Evolutionary conservation across 2,113 vertebrate genomes (phyloP), one percentile per base, ranked within the genome.

Genomic region (Rhinolophus sinicus): DNA sequence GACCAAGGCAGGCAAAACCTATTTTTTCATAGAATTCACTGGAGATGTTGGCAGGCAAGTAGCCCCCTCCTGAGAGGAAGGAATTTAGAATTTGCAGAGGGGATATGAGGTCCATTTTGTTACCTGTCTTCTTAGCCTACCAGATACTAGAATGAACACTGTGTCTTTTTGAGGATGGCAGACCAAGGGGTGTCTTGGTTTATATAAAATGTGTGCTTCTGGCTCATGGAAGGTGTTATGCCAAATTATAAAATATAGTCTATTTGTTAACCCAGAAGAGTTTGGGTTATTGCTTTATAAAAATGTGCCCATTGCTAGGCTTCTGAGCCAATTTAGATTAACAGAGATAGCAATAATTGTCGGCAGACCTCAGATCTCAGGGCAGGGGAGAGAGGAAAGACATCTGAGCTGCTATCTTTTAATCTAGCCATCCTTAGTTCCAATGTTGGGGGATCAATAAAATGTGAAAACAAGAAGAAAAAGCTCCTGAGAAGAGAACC

Each of bases 401-500:
- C 38, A 90, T 33, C 21, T 35, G 58, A 62, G 52, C 62, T 82
- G 56, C 47, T 93, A 6, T 88, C 35, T 67, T 90, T 92, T 84
- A 38, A 81, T 86, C 58, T 58, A 47, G 0, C 78, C 44, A 38
- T 88, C 52, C 75, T 96, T 16, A 26, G 2, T 70, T 96, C 84
- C n/a, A 50, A 62, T 58, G 54, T 64, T 89, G 93, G 86, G 85
- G 78, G 60, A n/a, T 92, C 60, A 95, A 93, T 88, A 97, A 89
- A 96, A 11, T 88, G 83, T 72, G 78, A 90, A 96, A 97, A 97
- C 64, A 96, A 97, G 96, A 92, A 94, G 73, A 44, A 76, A 88
- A 92, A 56, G 21, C 58, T 85, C 14, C 65, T n/a, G 80, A 94
- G 76, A 72, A 88, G 93, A 75, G 91, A 91, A 84, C 35, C 52